Conservation (phyloP, 2,888 invertebrate genomes). For the Polylopha cassiicola region DNA sequence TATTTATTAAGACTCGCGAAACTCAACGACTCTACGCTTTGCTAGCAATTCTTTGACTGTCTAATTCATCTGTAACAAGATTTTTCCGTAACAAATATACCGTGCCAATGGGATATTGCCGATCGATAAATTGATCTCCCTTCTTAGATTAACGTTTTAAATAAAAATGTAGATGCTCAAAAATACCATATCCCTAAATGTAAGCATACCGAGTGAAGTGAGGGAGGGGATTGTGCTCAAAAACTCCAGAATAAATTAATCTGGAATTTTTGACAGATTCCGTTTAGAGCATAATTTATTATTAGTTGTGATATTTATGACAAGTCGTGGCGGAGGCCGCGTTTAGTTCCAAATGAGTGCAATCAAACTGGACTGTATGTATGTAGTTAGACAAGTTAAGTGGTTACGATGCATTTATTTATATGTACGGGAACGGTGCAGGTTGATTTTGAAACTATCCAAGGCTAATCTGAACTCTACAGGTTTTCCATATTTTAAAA, state of each 20-base stretch:
- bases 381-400: slow-evolving; percentile 73
- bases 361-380: slow-evolving; percentile 64
- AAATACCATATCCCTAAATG: slow-evolving; percentile 63
- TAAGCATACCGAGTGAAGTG: slow-evolving; percentile 55
- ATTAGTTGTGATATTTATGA: slow-evolving; percentile 69
- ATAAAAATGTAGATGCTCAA: slow-evolving; percentile 45
- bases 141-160: slow-evolving; percentile 12
- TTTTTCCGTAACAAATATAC: slow-evolving; percentile 13
- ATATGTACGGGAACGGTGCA: slow-evolving; percentile 45
- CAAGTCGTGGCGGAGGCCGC: slow-evolving; percentile 40
- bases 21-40: slow-evolving; percentile 12
- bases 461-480: slow-evolving; percentile 10
- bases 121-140: slow-evolving; percentile 11
- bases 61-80: slow-evolving; percentile 7
- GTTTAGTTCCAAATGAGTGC: slow-evolving; percentile 62
- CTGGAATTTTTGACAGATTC: slow-evolving; percentile 13
- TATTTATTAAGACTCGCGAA: slow-evolving; percentile 16
- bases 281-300: slow-evolving; percentile 46
- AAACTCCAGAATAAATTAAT: slow-evolving; percentile 11
- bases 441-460: slow-evolving; percentile 26
- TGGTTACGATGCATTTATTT: slow-evolving; percentile 71
- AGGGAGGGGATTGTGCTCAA: slow-evolving; percentile 29
- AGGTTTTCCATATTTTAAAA: no score
- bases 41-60: no score
- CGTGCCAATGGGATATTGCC: slow-evolving; percentile 17